These are phyloP conservation scores for Venustaconcha ellipsiformis DNA, from an alignment of 1,140 invertebrate species.

Conservation along the genomic window DNA sequence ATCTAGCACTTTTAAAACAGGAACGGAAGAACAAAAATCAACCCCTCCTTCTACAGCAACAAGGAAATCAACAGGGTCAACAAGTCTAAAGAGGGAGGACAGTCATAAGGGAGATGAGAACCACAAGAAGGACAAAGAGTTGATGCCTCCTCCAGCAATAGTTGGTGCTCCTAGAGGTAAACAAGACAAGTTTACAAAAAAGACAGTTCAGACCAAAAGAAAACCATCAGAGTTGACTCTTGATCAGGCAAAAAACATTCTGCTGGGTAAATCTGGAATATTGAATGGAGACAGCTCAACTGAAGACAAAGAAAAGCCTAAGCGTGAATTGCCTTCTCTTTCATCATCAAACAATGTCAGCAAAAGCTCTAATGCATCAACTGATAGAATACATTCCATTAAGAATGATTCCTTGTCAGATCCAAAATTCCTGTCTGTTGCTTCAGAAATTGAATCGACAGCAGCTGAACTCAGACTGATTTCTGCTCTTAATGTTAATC, in stretches of 20 bases:
- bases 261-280: slow-evolving; percentile 24
- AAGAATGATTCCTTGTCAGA: slow-evolving; percentile 8
- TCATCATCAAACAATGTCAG: slow-evolving; percentile 10
- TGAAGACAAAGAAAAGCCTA: neutral
- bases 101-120: neutral
- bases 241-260: slow-evolving; percentile 28
- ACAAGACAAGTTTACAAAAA: slow-evolving; percentile 13
- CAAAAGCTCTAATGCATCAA: neutral
- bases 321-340: slow-evolving; percentile 2
- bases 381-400: neutral
- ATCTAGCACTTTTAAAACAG: too few species aligned
- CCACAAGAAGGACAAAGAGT: slow-evolving; percentile 18
- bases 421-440: slow-evolving; percentile 1
- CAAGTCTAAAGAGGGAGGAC: too few species aligned
- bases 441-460: slow-evolving; percentile 20
- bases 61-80: too few species aligned
- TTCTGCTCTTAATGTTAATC: slow-evolving; percentile 10
- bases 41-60: too few species aligned
- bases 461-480: slow-evolving; percentile 17
- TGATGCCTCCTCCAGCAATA: slow-evolving; percentile 26
- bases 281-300: slow-evolving; percentile 9
- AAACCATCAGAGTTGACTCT: slow-evolving; percentile 21
- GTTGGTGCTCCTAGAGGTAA: slow-evolving; percentile 6
- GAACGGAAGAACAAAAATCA: too few species aligned
- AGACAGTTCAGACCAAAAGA: slow-evolving; percentile 15